phyloP scores from a whole-genome alignment of 35 echinoderm and acorn worm genomes.

The Lytechinus pictus region DNA sequence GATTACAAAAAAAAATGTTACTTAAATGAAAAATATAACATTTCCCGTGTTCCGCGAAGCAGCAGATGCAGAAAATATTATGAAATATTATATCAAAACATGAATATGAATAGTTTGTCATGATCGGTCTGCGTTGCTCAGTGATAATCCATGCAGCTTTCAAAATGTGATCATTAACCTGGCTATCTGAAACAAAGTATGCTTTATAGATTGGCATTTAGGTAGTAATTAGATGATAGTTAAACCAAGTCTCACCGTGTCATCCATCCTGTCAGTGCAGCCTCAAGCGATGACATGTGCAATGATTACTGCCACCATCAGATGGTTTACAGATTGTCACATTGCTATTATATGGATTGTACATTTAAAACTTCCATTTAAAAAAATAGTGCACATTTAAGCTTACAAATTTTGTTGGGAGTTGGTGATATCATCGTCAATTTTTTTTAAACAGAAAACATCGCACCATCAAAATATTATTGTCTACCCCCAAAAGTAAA shows the following conservation, averaged over 20 bases:
- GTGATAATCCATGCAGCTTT: not conserved
- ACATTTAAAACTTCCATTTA: not conserved
- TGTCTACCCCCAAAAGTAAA: too few relatives aligned
- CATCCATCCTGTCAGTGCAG: not conserved
- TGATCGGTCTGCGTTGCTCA: not conserved
- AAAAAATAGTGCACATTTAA: too few relatives aligned
- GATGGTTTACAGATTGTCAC: not conserved
- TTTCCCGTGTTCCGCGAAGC: too few relatives aligned
- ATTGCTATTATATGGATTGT: not conserved
- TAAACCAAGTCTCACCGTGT: not conserved
- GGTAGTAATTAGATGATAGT: not conserved
- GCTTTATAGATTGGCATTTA: not conserved
- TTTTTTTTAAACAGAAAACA: too few relatives aligned
- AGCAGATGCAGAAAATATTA: too few relatives aligned
- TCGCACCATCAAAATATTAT: too few relatives aligned
- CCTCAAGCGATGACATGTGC: not conserved
- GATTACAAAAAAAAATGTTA: too few relatives aligned
- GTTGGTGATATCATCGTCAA: too few relatives aligned
- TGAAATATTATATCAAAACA: too few relatives aligned
- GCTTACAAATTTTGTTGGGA: too few relatives aligned
- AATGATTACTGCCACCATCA: not conserved
- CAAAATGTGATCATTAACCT: not conserved
- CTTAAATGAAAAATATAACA: too few relatives aligned
- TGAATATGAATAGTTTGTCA: too few relatives aligned
- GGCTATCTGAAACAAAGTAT: conserved; percentile 2